A percentile compares a stretch with the other conserved stretches of the same genome.
Conservation (phyloP, 2,888 invertebrate genomes). For the Aphelenchoides bicaudatus region DNA sequence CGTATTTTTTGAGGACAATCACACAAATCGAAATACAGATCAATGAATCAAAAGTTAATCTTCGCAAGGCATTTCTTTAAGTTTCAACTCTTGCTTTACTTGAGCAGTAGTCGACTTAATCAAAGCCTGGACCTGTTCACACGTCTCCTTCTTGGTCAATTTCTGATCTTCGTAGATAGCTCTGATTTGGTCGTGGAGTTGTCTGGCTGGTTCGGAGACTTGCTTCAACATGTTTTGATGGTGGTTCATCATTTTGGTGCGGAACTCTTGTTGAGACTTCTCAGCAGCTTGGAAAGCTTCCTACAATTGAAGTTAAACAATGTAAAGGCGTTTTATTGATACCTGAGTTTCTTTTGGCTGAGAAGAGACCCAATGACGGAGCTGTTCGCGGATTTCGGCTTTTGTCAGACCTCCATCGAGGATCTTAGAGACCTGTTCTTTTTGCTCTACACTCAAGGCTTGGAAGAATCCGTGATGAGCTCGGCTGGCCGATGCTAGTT, state of each 20-base stretch:
- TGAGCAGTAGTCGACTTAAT: not conserved
- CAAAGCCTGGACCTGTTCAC: not conserved
- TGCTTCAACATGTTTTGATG: not conserved
- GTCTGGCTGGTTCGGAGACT: not conserved
- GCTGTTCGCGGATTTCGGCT: slow-evolving; percentile 4
- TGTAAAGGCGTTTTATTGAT: too few species aligned
- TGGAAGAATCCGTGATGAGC: not conserved
- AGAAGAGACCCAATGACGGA: not conserved
- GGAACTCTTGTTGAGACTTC: not conserved
- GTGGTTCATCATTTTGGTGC: not conserved
- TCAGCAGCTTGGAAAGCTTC: slow-evolving; percentile 5
- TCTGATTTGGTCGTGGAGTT: not conserved
- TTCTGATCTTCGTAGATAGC: slow-evolving; percentile 7
- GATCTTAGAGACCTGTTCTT: slow-evolving; percentile 4
- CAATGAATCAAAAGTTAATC: not conserved
- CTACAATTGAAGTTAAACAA: too few species aligned
- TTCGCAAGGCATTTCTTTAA: not conserved
- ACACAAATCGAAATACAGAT: slow-evolving; percentile 1
- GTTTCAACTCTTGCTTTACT: not conserved
- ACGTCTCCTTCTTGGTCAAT: slow-evolving; percentile 2
- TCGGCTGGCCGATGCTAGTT: not conserved
- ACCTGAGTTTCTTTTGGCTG: slow-evolving; percentile 3
- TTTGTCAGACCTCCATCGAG: slow-evolving; percentile 4
- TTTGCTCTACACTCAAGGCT: not conserved
- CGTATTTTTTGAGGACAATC: slow-evolving; percentile 7